Percentiles rank a stretch among this genome's conserved stretches.
phyloP scores from a whole-genome alignment of 2,888 invertebrate species.

The Ophion slaviceki region DNA sequence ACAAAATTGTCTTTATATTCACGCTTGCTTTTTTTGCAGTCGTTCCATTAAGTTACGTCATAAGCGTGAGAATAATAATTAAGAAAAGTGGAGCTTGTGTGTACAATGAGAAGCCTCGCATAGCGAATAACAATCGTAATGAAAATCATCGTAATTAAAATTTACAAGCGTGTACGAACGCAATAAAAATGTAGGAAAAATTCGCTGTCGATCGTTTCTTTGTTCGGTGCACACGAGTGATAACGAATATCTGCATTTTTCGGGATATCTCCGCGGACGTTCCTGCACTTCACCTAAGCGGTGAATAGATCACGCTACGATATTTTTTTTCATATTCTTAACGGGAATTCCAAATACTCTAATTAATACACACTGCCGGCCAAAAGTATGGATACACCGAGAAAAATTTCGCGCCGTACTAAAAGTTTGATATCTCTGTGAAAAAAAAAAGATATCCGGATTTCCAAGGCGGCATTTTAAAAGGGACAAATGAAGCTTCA shows the following conservation, averaged over 20 bases:
- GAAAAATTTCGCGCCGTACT: no score
- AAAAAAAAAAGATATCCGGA: no score
- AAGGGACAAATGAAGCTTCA: no score
- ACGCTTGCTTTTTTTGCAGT: background rate
- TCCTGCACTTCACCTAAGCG: background rate
- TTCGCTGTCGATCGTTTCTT: background rate
- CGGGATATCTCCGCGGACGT: background rate
- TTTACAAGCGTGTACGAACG: slow-evolving; percentile 7
- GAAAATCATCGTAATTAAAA: background rate
- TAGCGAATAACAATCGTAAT: slow-evolving; percentile 9
- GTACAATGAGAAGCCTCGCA: background rate
- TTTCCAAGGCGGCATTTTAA: no score
- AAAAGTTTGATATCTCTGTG: no score
- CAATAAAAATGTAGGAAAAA: slow-evolving; percentile 9
- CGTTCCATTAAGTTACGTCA: background rate
- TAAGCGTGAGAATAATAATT: slow-evolving; percentile 34
- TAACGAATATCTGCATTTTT: slow-evolving; percentile 11
- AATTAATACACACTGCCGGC: no score
- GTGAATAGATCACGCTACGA: no score
- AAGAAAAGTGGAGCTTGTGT: slow-evolving; percentile 10
- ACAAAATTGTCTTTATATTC: background rate
- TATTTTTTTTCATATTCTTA: no score
- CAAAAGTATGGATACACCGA: no score
- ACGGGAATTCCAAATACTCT: no score
- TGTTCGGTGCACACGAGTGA: background rate